Evolutionary conservation across 2,888 invertebrate species (phyloP), one percentile per base, ranked within the genome.

Genomic region (Sphinx pinastri): DNA sequence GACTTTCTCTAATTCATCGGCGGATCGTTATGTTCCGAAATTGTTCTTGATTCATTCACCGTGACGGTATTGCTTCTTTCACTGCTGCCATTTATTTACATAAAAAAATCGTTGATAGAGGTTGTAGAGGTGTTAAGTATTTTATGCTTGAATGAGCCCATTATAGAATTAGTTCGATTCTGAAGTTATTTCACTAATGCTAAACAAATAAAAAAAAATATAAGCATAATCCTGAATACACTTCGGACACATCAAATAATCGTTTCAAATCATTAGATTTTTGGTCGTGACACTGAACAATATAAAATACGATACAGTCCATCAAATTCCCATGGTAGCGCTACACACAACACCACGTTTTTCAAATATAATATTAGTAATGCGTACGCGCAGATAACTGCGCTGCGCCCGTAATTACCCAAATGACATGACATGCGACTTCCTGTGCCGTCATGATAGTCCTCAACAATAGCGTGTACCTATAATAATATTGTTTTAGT

Each of bases 1-100:
- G 63, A 49, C 63, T 63, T 63, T 63, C 63, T 63, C 63, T 63
- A 63, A 63, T 63, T 63, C 63, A 63, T 63, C 49, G 63, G 49
- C 13, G 63, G 49, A 63, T 63, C 63, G 60, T 45, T 47, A 19
- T 47, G 63, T 47, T 49, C 63, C 63, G 47, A 57, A 57, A 57
- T 57, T 57, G 57, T 57, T 19, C n/a, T n/a, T n/a, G n/a, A n/a
- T n/a, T 45, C 60, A 16, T 16, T 45, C 45, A 59, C 45, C 45
- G 45, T 60, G 47, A 55, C 55, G 55, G 19, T 55, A 55, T 55
- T 8, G 38, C 38, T 55, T 55, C 55, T 55, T 19, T 19, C 55
- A 19, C 19, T 19, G 11, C n/a, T 55, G 54, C 38, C 38, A 16
- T 55, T 55, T 55, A 7, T 52, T 52, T n/a, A 38, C 38, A 38